Evolutionary conservation across 1,140 invertebrate genomes (phyloP), one percentile per base, ranked within the genome.

Genomic region (Bombus polaris): DNA sequence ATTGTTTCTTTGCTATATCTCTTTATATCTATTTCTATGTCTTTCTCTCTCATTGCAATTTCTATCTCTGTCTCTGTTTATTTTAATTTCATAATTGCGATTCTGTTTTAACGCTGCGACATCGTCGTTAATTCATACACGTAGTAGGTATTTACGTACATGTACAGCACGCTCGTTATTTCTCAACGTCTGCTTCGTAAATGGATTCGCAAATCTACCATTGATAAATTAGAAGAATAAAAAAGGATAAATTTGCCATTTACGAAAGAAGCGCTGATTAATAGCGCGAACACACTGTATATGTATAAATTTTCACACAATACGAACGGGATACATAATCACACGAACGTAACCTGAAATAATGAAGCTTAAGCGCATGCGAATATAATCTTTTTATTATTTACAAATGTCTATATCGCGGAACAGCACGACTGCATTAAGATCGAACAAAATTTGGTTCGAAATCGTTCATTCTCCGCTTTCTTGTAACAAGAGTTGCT

Each of bases 331-430:
- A 39, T 25, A 73, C 32, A 53, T 28, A 32, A 9, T n/a, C 32
- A 78, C n/a, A 78, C 42, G 35, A 22, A 53, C 15, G 32, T 3
- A 72, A 42, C 44, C 8, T 39, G 4, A 32, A 57, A 39, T n/a
- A 59, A 80, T 3, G 18, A 85, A 47, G 53, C 68, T 85, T 81
- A 78, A 87, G 89, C 89, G 86, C 86, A 90, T 89, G 88, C 86
- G 88, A 83, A 89, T 78, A 85, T 71, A 78, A 81, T 81, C 59
- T 76, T 53, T 77, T 81, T n/a, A 35, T 71, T 62, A 42, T 53
- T 70, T 72, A 66, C 57, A 77, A 44, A 39, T 25, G 39, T 66
- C 57, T 10, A 74, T 85, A 62, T 65, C 42, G 59, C 53, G 59
- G 35, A 66, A 53, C 10, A 59, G 83, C 76, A 80, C 83, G 76